These are phyloP conservation scores for Coenonympha arcania DNA, from an alignment of 2,888 invertebrate species.

Conservation along the genomic window DNA sequence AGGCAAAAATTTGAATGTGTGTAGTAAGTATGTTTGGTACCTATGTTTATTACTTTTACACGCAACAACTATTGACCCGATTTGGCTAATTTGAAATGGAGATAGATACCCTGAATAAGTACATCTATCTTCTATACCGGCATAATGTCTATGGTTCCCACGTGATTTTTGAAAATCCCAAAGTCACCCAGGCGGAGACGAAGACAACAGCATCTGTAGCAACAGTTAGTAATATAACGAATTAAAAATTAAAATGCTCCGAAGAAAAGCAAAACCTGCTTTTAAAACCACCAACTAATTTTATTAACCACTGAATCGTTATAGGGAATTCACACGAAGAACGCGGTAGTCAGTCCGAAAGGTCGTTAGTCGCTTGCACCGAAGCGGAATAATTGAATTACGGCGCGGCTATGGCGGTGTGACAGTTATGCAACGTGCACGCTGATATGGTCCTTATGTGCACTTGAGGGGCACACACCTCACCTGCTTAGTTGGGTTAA, in stretches of 20 bases:
- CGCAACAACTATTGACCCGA: too few species aligned
- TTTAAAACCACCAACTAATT: constrained; percentile 14
- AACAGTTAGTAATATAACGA: background rate
- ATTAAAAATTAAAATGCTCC: background rate
- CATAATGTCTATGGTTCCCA: too few species aligned
- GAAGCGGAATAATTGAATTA: constrained; percentile 65
- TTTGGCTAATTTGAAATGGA: too few species aligned
- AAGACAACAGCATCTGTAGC: too few species aligned
- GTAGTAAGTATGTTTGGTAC: too few species aligned
- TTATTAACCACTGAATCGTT: constrained; percentile 21
- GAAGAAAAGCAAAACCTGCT: background rate
- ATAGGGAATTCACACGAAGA: constrained; percentile 21
- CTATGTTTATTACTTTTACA: too few species aligned
- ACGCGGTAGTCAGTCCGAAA: constrained; percentile 37
- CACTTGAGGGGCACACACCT: constrained; percentile 8
- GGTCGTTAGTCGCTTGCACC: constrained; percentile 63
- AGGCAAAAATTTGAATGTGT: too few species aligned
- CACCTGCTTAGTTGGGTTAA: background rate
- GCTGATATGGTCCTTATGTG: constrained; percentile 33
- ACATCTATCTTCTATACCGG: too few species aligned
- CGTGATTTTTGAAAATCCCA: too few species aligned
- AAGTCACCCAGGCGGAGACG: too few species aligned
- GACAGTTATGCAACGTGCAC: constrained; percentile 39
- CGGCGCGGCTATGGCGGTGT: constrained; percentile 42
- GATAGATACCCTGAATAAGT: too few species aligned